Base-by-base conservation (phyloP, 1,140 invertebrate genomes). In the Carposina sasakii region DNA sequence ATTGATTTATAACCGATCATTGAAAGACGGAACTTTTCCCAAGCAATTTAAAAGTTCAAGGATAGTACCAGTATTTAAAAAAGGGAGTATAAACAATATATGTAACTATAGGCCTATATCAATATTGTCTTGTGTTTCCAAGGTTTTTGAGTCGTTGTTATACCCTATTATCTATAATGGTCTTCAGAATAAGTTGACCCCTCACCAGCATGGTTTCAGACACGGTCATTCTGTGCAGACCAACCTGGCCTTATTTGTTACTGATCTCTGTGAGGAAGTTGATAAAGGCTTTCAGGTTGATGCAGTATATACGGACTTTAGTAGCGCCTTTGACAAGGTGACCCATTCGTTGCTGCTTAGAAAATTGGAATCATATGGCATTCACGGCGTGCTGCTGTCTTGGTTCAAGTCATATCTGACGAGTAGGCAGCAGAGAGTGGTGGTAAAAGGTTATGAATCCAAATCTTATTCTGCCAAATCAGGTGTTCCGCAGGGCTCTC, bases 401-500 rank as follows among this genome's bases (percentile, higher is more conserved):
- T 33, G 31, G 31, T 33, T 33, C 31, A 8, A 33, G n/a, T 33
- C 31, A 15, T 33, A 33, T 33, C 31, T 33, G 5, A 33, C 9
- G 5, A 10, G 8, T 4, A 33, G 31, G 15, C 5, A 4, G 9
- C 31, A 30, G 17, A 15, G 16, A 39, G 60, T 60, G 1, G 31
- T 21, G 1, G 36, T 41, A 10, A 48, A 56, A 13, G 31, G 48
- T 10, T 48, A 30, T 26, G 17, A 28, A 22, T 68, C 52, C 16
- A n/a, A 42, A 9, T n/a, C 12, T 3, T 59, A 56, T 42, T n/a
- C 33, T 8, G 48, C 57, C 0, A 40, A 33, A 28, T 67, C 64
- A 6, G 65, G 65, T 15, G 70, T 71, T 28, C 59, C 65, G 13
- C 70, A 71, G 51, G 70, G 70, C 24, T 69, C 56, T 5, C 59